Percentiles rank a stretch among this genome's conserved stretches.
phyloP scores from a whole-genome alignment of 2,113 vertebrate species.

The Trematocara unimaculatum region DNA sequence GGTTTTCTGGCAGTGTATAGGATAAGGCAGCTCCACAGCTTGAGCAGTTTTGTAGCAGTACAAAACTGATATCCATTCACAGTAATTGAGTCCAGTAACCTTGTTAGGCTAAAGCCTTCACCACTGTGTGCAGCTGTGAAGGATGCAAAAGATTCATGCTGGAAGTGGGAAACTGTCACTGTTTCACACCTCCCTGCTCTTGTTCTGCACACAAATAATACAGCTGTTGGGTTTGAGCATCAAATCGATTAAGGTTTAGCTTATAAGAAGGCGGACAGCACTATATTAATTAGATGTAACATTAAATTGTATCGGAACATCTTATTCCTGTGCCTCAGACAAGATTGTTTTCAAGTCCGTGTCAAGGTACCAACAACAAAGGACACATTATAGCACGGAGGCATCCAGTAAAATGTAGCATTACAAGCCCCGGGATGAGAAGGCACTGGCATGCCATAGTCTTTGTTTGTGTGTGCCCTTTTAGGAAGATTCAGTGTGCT shows the following conservation, averaged over 20 bases:
- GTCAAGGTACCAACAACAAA: neutral
- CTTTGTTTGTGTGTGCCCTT: neutral
- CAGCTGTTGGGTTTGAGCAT: neutral
- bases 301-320: neutral
- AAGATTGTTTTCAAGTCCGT: neutral
- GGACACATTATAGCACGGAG: neutral
- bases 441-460: neutral
- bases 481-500: neutral
- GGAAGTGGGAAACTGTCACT: neutral
- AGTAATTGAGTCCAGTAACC: accelerated
- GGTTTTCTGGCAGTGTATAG: neutral
- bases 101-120: neutral
- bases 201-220: neutral
- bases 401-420: neutral
- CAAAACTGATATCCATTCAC: neutral
- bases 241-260: neutral
- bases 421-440: neutral
- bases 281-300: neutral
- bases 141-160: neutral
- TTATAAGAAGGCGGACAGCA: accelerated
- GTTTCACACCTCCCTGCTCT: neutral
- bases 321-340: accelerated
- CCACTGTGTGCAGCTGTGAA: neutral
- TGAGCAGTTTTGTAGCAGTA: accelerated
- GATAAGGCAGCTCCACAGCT: accelerated